These are phyloP conservation scores for Takifugu bimaculatus DNA, from an alignment of 2,113 vertebrate species.

Conservation along the genomic window DNA sequence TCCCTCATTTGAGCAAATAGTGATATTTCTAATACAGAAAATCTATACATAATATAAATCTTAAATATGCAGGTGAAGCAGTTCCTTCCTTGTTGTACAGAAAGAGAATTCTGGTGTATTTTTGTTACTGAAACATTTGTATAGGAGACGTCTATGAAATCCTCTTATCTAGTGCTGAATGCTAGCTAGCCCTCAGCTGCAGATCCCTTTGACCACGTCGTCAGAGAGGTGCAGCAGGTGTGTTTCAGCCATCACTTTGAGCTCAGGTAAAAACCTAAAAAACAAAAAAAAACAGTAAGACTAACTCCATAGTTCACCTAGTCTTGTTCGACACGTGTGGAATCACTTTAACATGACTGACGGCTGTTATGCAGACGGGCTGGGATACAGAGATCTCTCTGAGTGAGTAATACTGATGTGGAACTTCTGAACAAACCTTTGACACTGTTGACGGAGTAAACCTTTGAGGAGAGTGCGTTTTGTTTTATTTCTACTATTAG, in stretches of 20 bases:
- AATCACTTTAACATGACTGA: too few species aligned
- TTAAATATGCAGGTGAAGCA: slow-evolving; percentile 80
- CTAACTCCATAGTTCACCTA: slow-evolving; percentile 34
- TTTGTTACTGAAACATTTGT: slow-evolving; percentile 68
- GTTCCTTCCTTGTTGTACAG: slow-evolving; percentile 72
- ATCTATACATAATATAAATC: slow-evolving; percentile 81
- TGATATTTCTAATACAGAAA: slow-evolving; percentile 88
- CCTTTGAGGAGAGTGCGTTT: slow-evolving; percentile 37
- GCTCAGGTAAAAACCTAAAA: slow-evolving; percentile 70
- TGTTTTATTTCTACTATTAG: slow-evolving; percentile 1
- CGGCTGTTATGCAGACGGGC: too few species aligned
- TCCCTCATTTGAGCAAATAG: slow-evolving; percentile 78
- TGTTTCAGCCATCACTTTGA: slow-evolving; percentile 63
- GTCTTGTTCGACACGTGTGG: too few species aligned
- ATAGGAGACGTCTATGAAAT: slow-evolving; percentile 55
- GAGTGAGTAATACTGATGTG: slow-evolving; percentile 33
- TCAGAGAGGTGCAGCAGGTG: slow-evolving; percentile 40
- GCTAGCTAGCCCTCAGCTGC: slow-evolving; percentile 55
- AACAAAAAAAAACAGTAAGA: slow-evolving; percentile 19
- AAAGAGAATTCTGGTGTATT: slow-evolving; percentile 76
- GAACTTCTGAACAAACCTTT: slow-evolving; percentile 57
- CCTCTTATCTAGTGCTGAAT: slow-evolving; percentile 61
- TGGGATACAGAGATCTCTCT: background rate
- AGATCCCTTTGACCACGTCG: slow-evolving; percentile 41
- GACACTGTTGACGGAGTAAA: slow-evolving; percentile 56